Evolutionary conservation across 2,113 vertebrate species (phyloP).

Genomic region (Boleophthalmus pectinirostris): DNA sequence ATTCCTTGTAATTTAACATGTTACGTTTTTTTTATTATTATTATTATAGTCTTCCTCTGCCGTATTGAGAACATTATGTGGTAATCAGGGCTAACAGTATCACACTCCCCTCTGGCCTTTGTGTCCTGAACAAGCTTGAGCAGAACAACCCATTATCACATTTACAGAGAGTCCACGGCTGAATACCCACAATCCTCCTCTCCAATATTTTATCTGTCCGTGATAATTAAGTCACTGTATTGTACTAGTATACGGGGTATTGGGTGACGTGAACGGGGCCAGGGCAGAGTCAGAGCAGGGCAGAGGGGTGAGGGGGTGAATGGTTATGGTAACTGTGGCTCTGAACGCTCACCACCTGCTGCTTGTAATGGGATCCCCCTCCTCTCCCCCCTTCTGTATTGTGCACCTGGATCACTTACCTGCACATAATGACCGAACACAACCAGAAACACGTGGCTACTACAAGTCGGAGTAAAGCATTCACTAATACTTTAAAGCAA

Average conservation of each 20-base stretch:
- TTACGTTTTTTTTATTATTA: too few relatives aligned
- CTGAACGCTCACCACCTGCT: constrained; percentile 73
- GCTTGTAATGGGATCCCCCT: constrained; percentile 71
- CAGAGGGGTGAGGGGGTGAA: constrained; percentile 16
- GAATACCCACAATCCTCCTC: constrained; percentile 47
- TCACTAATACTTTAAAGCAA: too few relatives aligned
- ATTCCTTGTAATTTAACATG: too few relatives aligned
- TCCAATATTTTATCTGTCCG: constrained; percentile 42
- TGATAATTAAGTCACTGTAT: constrained; percentile 76
- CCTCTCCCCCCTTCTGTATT: constrained; percentile 39
- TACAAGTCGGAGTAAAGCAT: too few relatives aligned
- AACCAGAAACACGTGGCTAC: constrained; percentile 30
- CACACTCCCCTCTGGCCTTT: constrained; percentile 52
- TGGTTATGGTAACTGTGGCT: constrained; percentile 60
- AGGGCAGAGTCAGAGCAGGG: constrained; percentile 33
- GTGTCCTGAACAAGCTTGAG: constrained; percentile 27
- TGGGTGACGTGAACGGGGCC: constrained; percentile 61
- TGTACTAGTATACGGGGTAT: constrained; percentile 63
- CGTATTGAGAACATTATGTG: not conserved
- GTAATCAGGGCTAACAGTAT: constrained; percentile 44
- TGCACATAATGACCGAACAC: constrained; percentile 39
- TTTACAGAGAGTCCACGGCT: constrained; percentile 38
- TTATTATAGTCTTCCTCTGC: too few relatives aligned
- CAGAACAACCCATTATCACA: constrained; percentile 64
- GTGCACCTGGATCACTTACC: constrained; percentile 71